phyloP scores from a whole-genome alignment of 2,888 invertebrate species.

The Poecilus cupreus region DNA sequence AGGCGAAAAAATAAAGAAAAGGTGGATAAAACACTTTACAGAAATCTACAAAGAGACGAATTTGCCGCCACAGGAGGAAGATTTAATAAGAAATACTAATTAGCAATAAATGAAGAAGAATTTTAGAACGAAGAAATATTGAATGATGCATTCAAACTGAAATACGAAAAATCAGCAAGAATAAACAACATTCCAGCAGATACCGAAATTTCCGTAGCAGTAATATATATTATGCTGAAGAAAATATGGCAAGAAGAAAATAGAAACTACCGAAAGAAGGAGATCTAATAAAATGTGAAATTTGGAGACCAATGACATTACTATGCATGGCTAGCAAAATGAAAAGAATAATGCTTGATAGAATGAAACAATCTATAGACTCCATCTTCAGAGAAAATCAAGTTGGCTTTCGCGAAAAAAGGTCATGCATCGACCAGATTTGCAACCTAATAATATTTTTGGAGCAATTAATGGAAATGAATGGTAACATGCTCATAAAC shows the following conservation, averaged over 20 bases:
- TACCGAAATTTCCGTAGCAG: not conserved
- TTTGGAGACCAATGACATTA: not conserved
- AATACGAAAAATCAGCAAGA: slow-evolving; percentile 1
- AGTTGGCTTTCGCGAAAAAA: slow-evolving; percentile 1
- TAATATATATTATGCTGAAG: slow-evolving; percentile 1
- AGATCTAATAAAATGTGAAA: not conserved
- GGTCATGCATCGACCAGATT: slow-evolving; percentile 29
- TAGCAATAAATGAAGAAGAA: not conserved
- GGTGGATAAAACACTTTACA: not conserved
- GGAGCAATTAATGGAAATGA: not conserved
- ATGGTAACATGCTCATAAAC: not conserved
- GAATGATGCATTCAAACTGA: not conserved
- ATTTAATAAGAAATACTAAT: not conserved
- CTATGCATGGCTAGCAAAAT: slow-evolving; percentile 19
- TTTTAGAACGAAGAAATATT: not conserved
- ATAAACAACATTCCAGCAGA: slow-evolving; percentile 12
- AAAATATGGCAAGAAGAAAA: slow-evolving; percentile 18
- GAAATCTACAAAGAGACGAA: not conserved
- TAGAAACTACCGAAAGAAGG: slow-evolving; percentile 7
- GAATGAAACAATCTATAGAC: not conserved
- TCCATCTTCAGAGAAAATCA: not conserved
- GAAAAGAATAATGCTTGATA: not conserved
- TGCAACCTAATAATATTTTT: slow-evolving; percentile 23
- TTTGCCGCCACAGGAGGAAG: not conserved
- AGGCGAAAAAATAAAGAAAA: not conserved